Base-by-base conservation (phyloP, 2,888 invertebrate genomes). In the Cerastoderma edule region DNA sequence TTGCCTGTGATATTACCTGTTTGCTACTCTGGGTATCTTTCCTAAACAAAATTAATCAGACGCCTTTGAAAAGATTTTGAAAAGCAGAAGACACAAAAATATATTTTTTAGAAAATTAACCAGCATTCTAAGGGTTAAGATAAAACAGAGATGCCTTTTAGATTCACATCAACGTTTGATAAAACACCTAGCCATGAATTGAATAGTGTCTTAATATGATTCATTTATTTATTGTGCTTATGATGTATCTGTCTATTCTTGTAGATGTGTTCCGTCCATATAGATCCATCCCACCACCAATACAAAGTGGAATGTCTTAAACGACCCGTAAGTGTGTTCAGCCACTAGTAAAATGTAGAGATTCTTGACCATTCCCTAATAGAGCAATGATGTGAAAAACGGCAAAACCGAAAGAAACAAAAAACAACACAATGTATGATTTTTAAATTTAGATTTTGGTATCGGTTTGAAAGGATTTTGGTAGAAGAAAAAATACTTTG, bases 261-360 rank as follows among this genome's bases (percentile, higher is more conserved):
- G 24, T 35, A 57, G 57, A 35, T 57, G 32, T 57, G 57, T n/a
- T 32, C 57, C 32, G 16, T 57, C 22, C 57, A 57, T 33, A 33
- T 57, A 24, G 57, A 57, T n/a, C 57, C 57, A 5, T 10, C 35
- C 10, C 32, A 24, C 8, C 32, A 33, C 32, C 57, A 35, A 35
- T 57, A 33, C 35, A 57, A 57, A n/a, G 22, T 35, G 35, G 57
- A 57, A n/a, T 57, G 57, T 22, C 24, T 57, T 6, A 57, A 57
- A 33, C 10, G 5, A 57, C 57, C 24, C 5, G 54, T 54, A 54
- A 54, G 54, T 54, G 16, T 16, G 39, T 39, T 39, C 8, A 8
- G 10, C 39, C 8, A 16, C 16, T 39, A 8, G 16, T 39, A 39
- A 39, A 16, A 39, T 8, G 8, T 39, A 8, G 10, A 13, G 16